phyloP scores from a whole-genome alignment of 2,113 vertebrate genomes.

The Calyptomena viridis region DNA sequence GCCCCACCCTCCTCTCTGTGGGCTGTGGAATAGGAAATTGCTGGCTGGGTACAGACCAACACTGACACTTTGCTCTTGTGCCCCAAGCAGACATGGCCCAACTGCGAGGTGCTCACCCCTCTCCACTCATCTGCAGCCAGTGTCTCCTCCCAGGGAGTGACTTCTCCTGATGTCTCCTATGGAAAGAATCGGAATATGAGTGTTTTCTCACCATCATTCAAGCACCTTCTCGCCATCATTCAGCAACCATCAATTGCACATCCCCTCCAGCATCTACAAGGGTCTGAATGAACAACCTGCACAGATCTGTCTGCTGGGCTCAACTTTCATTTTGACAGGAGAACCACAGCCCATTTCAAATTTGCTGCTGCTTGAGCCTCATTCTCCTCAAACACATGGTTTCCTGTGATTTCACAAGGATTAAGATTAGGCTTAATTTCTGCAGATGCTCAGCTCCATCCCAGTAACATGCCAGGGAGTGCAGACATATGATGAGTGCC shows the following conservation, averaged over 20 bases:
- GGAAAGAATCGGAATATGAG: background rate
- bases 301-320: background rate
- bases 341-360: background rate
- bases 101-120: background rate
- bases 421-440: background rate
- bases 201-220: background rate
- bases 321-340: background rate
- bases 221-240: background rate
- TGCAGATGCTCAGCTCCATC: background rate
- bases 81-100: background rate
- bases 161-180: background rate
- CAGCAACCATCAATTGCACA: background rate
- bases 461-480: background rate
- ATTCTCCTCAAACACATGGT: background rate
- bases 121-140: background rate
- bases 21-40: background rate
- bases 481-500: background rate
- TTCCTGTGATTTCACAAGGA: background rate
- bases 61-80: background rate
- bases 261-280: background rate
- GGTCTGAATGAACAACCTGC: background rate
- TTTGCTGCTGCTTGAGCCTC: background rate
- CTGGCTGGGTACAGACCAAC: background rate
- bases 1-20: background rate
- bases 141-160: rapidly evolving